Evolutionary conservation across 2,888 invertebrate genomes (phyloP).

Genomic region (Tolmerus cingulatus): DNA sequence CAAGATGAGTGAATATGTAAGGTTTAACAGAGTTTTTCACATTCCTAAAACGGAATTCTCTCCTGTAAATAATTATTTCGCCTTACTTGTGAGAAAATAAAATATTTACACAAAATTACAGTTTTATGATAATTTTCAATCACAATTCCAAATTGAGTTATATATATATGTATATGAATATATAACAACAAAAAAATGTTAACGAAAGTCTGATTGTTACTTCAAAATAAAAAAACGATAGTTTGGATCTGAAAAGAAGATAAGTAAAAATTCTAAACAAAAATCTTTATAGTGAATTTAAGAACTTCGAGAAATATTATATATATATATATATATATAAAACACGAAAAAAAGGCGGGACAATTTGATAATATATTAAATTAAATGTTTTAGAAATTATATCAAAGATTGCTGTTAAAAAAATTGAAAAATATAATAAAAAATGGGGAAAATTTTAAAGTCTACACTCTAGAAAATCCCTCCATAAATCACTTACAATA

Average conservation of each 20-base stretch:
- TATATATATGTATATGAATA: not conserved
- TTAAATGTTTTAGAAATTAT: slow-evolving; percentile 18
- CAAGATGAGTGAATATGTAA: not conserved
- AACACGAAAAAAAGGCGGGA: too few species aligned
- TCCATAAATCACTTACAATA: not conserved
- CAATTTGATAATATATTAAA: not conserved
- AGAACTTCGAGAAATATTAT: slow-evolving; percentile 1
- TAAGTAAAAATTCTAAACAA: slow-evolving; percentile 25
- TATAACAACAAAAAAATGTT: not conserved
- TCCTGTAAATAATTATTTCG: not conserved
- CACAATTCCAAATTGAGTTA: not conserved
- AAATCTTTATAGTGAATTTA: slow-evolving; percentile 2
- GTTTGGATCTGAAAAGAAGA: slow-evolving; percentile 28
- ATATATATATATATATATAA: not conserved
- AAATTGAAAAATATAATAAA: not conserved
- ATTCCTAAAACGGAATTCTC: not conserved
- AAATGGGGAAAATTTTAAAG: not conserved
- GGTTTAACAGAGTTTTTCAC: too few species aligned
- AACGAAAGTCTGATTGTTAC: slow-evolving; percentile 34
- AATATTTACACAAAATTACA: not conserved
- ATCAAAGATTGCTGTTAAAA: slow-evolving; percentile 10
- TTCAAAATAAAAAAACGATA: not conserved
- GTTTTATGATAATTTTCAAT: not conserved
- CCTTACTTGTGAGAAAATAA: not conserved
- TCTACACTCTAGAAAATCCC: not conserved